phyloP scores from a whole-genome alignment of 2,113 vertebrate genomes.

The Calidris pygmaea region DNA sequence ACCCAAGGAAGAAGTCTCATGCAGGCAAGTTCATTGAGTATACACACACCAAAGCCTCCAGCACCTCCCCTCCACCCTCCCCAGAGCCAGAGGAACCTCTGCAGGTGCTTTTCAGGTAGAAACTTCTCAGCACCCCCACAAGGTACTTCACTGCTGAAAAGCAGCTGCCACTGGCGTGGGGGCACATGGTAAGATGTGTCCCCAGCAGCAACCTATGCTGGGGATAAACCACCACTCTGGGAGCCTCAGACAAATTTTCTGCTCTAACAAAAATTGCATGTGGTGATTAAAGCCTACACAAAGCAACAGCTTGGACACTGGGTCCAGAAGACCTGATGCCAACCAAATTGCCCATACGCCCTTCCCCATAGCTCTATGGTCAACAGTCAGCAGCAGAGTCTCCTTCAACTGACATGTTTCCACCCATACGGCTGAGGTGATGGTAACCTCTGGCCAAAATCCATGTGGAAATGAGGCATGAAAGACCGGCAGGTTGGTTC shows the following conservation, averaged over 20 bases:
- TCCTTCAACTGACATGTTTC: not conserved
- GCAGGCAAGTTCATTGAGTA: not conserved
- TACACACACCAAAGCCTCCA: not conserved
- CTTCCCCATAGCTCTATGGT: accelerated
- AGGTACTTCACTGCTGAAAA: not conserved
- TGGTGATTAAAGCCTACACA: not conserved
- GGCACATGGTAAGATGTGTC: too few species aligned
- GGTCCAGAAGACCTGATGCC: not conserved
- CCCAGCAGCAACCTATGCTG: not conserved
- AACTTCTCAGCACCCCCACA: not conserved
- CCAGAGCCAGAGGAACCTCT: not conserved
- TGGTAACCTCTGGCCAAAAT: not conserved
- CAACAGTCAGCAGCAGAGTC: not conserved
- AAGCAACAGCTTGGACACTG: not conserved
- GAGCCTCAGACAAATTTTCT: not conserved
- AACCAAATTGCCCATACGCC: accelerated
- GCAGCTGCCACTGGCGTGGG: not conserved
- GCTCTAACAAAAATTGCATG: not conserved
- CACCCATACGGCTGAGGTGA: not conserved
- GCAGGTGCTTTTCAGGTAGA: not conserved
- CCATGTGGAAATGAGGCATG: accelerated
- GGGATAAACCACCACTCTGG: not conserved
- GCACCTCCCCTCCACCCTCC: not conserved
- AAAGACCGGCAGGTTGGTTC: not conserved
- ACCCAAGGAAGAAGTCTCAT: not conserved